These are phyloP conservation scores for Copidosoma aretas DNA, from an alignment of 2,888 invertebrate genomes.

Conservation along the genomic window DNA sequence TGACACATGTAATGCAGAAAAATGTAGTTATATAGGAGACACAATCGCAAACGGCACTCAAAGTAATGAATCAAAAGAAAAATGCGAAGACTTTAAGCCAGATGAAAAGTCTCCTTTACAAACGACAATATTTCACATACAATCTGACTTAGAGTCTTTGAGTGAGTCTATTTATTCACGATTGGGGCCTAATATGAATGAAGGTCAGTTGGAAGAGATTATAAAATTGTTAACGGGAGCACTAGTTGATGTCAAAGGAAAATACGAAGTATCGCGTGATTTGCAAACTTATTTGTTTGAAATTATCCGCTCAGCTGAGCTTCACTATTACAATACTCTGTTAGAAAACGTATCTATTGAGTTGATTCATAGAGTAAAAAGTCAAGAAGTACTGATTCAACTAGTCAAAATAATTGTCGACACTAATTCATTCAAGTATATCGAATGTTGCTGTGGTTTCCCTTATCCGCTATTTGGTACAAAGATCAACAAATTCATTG, in stretches of 20 bases:
- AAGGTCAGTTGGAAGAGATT: conserved; percentile 47
- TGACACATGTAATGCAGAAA: conserved; percentile 5
- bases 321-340: conserved; percentile 54
- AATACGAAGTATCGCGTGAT: conserved; percentile 47
- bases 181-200: conserved; percentile 42
- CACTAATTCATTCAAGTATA: conserved; percentile 64
- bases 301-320: conserved; percentile 52
- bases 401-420: conserved; percentile 67
- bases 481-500: conserved; percentile 42
- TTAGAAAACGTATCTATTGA: conserved; percentile 50
- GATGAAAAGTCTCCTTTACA: conserved; percentile 29
- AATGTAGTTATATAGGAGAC: not conserved
- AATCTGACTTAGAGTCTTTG: conserved; percentile 49
- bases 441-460: conserved; percentile 69
- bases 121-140: conserved; percentile 42
- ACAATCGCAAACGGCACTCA: not conserved
- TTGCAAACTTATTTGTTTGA: conserved; percentile 51
- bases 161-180: conserved; percentile 45
- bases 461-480: conserved; percentile 64
- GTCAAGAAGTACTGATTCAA: conserved; percentile 47
- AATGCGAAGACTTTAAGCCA: not conserved
- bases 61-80: not conserved
- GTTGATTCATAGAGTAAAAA: conserved; percentile 44
- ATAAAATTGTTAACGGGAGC: conserved; percentile 47
- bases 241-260: conserved; percentile 46